Percentiles rank a stretch among this genome's conserved stretches.
These are phyloP conservation scores for Isotomurus palustris DNA, from an alignment of 2,888 invertebrate species.

Conservation along the genomic window DNA sequence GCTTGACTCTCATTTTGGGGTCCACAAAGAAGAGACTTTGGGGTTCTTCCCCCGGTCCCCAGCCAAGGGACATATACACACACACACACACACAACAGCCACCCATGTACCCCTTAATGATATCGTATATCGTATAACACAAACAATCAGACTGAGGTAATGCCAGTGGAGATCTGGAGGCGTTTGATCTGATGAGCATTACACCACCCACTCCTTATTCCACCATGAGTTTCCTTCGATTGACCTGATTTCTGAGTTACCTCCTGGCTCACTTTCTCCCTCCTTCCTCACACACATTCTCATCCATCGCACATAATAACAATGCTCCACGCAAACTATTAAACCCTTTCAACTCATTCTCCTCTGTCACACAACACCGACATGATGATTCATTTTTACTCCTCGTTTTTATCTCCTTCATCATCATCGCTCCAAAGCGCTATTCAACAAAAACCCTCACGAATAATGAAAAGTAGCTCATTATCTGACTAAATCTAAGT, in stretches of 20 bases:
- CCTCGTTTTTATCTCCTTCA: neutral
- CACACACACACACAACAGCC: too few relatives aligned
- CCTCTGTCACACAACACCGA: neutral
- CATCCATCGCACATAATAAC: neutral
- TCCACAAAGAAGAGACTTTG: too few relatives aligned
- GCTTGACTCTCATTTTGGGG: too few relatives aligned
- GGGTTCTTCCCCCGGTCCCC: too few relatives aligned
- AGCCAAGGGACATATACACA: too few relatives aligned
- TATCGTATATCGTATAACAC: too few relatives aligned
- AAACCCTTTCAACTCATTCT: neutral
- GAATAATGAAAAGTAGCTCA: neutral
- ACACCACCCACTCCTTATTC: constrained; percentile 42
- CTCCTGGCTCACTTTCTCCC: neutral
- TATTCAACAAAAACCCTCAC: neutral
- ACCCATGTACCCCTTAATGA: too few relatives aligned
- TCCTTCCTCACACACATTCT: neutral
- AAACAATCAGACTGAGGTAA: too few relatives aligned
- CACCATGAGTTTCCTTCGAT: constrained; percentile 42
- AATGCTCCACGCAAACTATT: neutral
- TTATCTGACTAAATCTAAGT: too few relatives aligned
- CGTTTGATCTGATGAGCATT: constrained; percentile 41
- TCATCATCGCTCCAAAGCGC: neutral
- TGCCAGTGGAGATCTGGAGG: constrained; percentile 32
- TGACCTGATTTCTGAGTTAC: constrained; percentile 43
- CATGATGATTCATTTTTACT: neutral